A percentile compares a stretch with the other conserved stretches of the same genome.
These are phyloP conservation scores for Carcharodon carcharias DNA, from an alignment of 2,797 vertebrate genomes.

Conservation along the genomic window DNA sequence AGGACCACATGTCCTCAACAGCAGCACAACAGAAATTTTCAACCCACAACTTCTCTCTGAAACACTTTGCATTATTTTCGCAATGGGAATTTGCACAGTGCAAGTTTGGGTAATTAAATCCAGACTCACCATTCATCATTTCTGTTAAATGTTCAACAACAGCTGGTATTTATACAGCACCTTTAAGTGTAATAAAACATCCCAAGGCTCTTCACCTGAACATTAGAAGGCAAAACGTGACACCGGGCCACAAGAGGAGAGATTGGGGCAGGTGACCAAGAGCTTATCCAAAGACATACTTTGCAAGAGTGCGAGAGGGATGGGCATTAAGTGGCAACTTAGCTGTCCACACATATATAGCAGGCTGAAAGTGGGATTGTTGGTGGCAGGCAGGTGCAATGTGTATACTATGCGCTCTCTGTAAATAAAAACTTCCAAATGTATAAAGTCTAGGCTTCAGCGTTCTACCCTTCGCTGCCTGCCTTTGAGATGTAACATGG, in stretches of 20 bases:
- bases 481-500: too few relatives aligned
- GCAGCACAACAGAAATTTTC: not conserved
- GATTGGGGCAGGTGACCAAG: not conserved
- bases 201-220: not conserved
- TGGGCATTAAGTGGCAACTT: not conserved
- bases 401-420: not conserved
- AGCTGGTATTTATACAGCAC: not conserved
- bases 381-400: not conserved
- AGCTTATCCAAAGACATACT: not conserved
- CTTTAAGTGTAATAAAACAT: not conserved
- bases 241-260: not conserved
- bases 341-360: too few relatives aligned
- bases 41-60: not conserved
- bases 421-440: not conserved
- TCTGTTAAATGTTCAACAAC: not conserved
- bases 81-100: not conserved
- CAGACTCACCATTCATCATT: not conserved
- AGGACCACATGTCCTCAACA: not conserved
- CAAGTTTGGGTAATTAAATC: not conserved
- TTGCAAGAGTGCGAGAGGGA: not conserved
- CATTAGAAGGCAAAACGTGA: too few relatives aligned
- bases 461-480: too few relatives aligned
- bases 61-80: not conserved
- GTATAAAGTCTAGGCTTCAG: too few relatives aligned
- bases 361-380: not conserved